A percentile compares a stretch with the other conserved stretches of the same genome.
Evolutionary conservation across 2,113 vertebrate species (phyloP).

Genomic region (Oreotrochilus melanogaster): DNA sequence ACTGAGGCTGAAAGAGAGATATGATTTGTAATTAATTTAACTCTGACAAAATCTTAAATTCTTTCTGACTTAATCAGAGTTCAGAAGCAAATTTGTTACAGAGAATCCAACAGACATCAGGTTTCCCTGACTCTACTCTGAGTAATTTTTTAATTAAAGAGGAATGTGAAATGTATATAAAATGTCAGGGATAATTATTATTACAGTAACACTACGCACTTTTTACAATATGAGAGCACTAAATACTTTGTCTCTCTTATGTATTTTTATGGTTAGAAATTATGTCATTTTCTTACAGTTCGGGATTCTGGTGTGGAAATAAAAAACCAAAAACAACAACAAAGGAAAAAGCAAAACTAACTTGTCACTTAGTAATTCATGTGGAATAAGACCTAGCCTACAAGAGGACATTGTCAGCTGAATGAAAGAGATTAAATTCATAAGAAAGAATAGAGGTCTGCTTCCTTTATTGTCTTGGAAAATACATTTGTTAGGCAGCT

Average conservation of each 20-base stretch:
- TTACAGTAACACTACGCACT: not conserved
- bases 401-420: constrained; percentile 35
- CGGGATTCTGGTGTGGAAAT: not conserved
- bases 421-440: constrained; percentile 61
- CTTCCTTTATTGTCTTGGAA: constrained; percentile 60
- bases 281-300: not conserved
- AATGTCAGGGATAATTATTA: not conserved
- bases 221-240: not conserved
- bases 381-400: constrained; percentile 43
- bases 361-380: constrained; percentile 52
- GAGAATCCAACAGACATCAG: not conserved
- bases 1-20: not conserved
- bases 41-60: not conserved
- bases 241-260: not conserved
- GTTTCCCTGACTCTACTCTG: not conserved
- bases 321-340: not conserved
- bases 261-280: not conserved
- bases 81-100: not conserved
- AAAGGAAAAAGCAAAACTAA: constrained; percentile 25
- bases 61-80: not conserved
- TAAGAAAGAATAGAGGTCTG: constrained; percentile 52
- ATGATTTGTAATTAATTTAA: not conserved
- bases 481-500: constrained; percentile 57
- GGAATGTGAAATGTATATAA: not conserved
- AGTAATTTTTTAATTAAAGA: constrained; percentile 24